Percentiles rank a stretch among this genome's conserved stretches.
Evolutionary conservation across 2,888 invertebrate species (phyloP).

Genomic region (Cerceris rybyensis): DNA sequence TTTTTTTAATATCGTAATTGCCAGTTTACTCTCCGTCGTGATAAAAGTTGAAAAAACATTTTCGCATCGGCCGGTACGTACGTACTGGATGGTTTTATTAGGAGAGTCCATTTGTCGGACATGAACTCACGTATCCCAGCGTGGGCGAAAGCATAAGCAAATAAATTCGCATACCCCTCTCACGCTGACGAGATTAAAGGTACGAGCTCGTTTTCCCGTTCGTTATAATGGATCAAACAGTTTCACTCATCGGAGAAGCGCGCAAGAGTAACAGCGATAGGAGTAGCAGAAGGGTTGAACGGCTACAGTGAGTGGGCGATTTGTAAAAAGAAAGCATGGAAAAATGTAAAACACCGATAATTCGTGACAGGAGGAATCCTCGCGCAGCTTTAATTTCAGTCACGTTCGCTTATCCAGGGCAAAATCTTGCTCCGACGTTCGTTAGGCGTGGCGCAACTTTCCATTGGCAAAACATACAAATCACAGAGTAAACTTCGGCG

Average conservation of each 20-base stretch:
- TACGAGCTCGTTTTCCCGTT: slow-evolving; percentile 27
- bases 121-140: slow-evolving; percentile 67
- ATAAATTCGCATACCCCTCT: slow-evolving; percentile 70
- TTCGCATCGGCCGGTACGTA: slow-evolving; percentile 21
- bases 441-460: slow-evolving; percentile 43
- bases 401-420: slow-evolving; percentile 36
- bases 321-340: neutral
- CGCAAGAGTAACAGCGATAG: no score
- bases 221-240: slow-evolving; percentile 51
- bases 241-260: slow-evolving; percentile 28
- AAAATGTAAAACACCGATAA: slow-evolving; percentile 25
- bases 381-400: slow-evolving; percentile 46
- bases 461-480: slow-evolving; percentile 56
- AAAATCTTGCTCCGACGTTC: slow-evolving; percentile 28
- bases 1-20: neutral
- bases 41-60: neutral
- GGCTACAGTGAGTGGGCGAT: no score
- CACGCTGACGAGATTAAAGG: slow-evolving; percentile 39
- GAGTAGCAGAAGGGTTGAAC: no score
- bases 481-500: slow-evolving; percentile 57
- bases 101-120: slow-evolving; percentile 77
- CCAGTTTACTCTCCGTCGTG: neutral
- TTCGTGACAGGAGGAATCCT: slow-evolving; percentile 34
- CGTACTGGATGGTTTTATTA: slow-evolving; percentile 66
- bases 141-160: slow-evolving; percentile 70